Base-by-base conservation (phyloP, 2,888 invertebrate genomes). In the Phoronis australis region DNA sequence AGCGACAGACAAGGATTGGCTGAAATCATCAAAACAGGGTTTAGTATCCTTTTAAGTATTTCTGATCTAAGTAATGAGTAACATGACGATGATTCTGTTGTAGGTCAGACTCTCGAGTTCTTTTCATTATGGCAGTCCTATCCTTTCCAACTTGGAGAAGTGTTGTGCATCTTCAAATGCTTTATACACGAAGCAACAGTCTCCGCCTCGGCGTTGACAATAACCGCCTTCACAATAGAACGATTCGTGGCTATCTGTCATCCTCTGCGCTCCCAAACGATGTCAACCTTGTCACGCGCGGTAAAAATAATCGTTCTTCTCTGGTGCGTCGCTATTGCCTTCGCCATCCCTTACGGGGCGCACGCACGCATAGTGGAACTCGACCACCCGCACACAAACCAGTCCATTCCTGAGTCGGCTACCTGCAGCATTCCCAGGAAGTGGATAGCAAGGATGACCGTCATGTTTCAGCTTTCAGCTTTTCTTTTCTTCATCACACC, bases 171-270 rank as follows among this genome's bases (percentile, higher is more conserved):
- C 50, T 61, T 80, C 52, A 75, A 78, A 47, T 74, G 75, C 3
- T 71, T 78, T 45, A 62, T 79, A 20, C 75, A 78, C 2, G 80
- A 80, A 62, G 73, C 76, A 76, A 89, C 90, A 0, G 87, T 90
- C 0, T 91, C 92, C 77, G 90, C 90, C 1, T 92, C 92, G 1
- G 89, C 92, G 43, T 79, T 93, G 68, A 93, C 92, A 23, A 92
- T 93, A 61, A 90, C 91, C 40, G 90, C 90, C 2, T 93, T 93
- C 78, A 91, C 92, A 0, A 84, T 88, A 78, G 93, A 93, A 79
- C 83, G 93, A 39, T 80, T 91, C 79, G 79, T 92, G 59, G 92
- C 92, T 27, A 92, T 93, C 68, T 93, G 93, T 71, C 88, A 91
- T 73, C 92, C 93, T 0, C 79, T 93, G 37, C 85, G 86, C 68